Conservation (phyloP, 2,797 vertebrate genomes). For the Trichosurus vulpecula region DNA sequence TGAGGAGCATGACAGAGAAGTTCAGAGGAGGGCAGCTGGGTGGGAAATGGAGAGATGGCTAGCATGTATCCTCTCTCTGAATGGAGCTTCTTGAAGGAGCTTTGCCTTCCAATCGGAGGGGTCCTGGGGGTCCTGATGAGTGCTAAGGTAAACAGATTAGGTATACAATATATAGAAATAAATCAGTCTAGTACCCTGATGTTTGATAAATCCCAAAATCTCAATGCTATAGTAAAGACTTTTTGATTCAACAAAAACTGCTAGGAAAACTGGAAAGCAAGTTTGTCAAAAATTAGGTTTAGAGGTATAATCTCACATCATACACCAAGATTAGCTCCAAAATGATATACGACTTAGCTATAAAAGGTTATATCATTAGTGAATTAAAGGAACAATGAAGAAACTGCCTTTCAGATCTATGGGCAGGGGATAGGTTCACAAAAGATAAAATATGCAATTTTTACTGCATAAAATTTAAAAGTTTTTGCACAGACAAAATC, state of each 20-base stretch:
- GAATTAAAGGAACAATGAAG: not conserved
- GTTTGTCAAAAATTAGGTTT: not conserved
- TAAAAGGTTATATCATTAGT: not conserved
- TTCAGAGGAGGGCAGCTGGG: not conserved
- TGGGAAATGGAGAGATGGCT: not conserved
- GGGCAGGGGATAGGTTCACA: not conserved
- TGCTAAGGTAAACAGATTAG: not conserved
- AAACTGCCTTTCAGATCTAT: not conserved
- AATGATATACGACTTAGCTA: not conserved
- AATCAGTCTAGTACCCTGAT: not conserved
- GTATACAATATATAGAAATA: not conserved
- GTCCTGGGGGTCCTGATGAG: not conserved
- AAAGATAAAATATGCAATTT: not conserved
- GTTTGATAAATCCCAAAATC: not conserved
- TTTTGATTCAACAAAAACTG: not conserved
- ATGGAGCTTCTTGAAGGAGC: not conserved
- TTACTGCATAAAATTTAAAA: not conserved
- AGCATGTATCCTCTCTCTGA: not conserved
- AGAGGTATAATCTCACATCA: not conserved
- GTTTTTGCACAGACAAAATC: not conserved
- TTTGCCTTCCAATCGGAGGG: not conserved
- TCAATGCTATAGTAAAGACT: not conserved
- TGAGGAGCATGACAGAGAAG: not conserved
- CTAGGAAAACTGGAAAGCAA: not conserved
- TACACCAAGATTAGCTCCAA: not conserved